Conservation (phyloP, 2,888 invertebrate species). For the Coremacera marginata region DNA sequence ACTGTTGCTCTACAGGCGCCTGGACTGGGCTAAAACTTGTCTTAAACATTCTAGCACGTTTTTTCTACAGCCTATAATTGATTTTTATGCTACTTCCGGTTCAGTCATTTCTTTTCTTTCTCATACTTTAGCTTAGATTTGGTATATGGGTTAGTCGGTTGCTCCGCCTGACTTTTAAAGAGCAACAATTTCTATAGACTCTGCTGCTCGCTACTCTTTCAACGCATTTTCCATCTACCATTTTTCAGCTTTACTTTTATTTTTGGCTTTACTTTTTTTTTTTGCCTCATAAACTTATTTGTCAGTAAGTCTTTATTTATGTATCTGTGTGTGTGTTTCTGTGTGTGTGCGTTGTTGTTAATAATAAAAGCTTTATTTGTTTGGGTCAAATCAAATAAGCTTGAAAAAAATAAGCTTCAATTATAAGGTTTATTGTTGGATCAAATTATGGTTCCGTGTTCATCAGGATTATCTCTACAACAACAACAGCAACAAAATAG, state of each 20-base stretch:
- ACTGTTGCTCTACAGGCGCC: background rate
- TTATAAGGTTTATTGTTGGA: conserved; percentile 29
- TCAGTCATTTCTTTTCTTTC: background rate
- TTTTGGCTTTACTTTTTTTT: background rate
- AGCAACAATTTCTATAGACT: background rate
- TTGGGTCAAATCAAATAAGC: no score
- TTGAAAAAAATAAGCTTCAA: conserved; percentile 29
- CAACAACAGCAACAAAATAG: background rate
- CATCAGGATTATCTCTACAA: background rate
- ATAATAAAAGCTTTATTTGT: no score
- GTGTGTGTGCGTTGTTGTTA: background rate
- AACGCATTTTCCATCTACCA: no score
- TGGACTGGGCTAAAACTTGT: background rate
- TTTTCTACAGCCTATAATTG: conserved; percentile 20
- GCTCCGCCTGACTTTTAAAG: background rate
- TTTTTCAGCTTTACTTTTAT: no score
- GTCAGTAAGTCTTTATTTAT: background rate
- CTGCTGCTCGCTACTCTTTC: no score
- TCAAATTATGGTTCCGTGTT: background rate
- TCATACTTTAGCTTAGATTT: background rate
- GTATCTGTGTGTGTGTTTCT: background rate
- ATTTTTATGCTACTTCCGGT: conserved; percentile 3
- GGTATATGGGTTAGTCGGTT: no score
- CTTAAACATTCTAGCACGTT: background rate
- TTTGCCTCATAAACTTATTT: background rate